Percentiles rank a stretch among this genome's conserved stretches.
These are phyloP conservation scores for Protobothrops flavoviridis DNA, from an alignment of 2,113 vertebrate species.

Conservation along the genomic window DNA sequence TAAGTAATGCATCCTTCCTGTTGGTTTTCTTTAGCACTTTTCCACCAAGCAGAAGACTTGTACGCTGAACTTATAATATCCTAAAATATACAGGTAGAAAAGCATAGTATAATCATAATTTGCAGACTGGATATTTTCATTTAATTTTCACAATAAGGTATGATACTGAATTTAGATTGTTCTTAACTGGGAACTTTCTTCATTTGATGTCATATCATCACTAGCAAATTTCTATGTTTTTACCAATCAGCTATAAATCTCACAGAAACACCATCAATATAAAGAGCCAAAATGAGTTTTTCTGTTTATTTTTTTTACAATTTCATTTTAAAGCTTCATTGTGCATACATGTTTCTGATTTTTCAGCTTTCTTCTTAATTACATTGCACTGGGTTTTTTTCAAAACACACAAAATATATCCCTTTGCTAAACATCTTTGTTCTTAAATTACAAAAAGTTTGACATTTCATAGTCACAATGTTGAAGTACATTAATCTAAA, in stretches of 20 bases:
- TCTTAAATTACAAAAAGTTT: conserved; percentile 81
- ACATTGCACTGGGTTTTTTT: conserved; percentile 80
- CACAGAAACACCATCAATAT: neutral
- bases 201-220: neutral
- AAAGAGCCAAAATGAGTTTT: conserved; percentile 34
- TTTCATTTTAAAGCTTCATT: conserved; percentile 78
- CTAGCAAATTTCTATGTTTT: neutral
- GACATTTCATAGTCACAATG: conserved; percentile 84
- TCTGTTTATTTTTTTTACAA: conserved; percentile 67
- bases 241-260: neutral
- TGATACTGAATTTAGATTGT: conserved; percentile 4
- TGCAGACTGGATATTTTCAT: neutral
- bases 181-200: neutral
- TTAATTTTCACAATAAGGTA: neutral
- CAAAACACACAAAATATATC: conserved; percentile 83
- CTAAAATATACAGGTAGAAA: neutral
- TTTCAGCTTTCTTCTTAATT: conserved; percentile 68
- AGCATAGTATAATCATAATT: neutral
- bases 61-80: neutral
- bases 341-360: conserved; percentile 61
- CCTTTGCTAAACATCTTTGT: conserved; percentile 74
- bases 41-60: neutral
- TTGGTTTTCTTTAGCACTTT: neutral
- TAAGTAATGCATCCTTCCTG: neutral
- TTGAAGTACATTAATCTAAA: conserved; percentile 69